A percentile compares a stretch with the other conserved stretches of the same genome.
Conservation (phyloP, 2,888 invertebrate species). For the Agapostemon virescens region DNA sequence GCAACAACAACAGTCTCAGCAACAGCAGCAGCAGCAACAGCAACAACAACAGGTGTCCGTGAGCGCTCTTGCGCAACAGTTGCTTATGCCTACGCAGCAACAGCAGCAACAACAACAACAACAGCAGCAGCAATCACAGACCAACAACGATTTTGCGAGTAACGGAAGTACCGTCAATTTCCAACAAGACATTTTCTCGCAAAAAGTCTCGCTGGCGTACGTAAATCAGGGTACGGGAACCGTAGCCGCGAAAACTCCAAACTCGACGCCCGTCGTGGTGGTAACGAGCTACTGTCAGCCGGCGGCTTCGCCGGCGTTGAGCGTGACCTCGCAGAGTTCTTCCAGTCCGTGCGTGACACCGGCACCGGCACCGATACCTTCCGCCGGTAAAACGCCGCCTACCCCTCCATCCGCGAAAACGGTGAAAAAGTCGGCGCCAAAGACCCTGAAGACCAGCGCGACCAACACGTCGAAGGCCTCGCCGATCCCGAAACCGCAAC, state of each 20-base stretch:
- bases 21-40: constrained; percentile 34
- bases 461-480: constrained; percentile 85
- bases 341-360: constrained; percentile 83
- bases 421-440: constrained; percentile 81
- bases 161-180: constrained; percentile 70
- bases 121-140: constrained; percentile 25
- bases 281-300: constrained; percentile 83
- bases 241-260: constrained; percentile 76
- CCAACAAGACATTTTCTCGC: constrained; percentile 77
- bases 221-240: constrained; percentile 80
- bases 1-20: constrained; percentile 60
- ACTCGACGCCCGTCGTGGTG: constrained; percentile 82
- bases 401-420: constrained; percentile 75
- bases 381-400: constrained; percentile 81
- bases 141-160: constrained; percentile 70
- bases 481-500: constrained; percentile 85
- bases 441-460: constrained; percentile 83
- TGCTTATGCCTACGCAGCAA: constrained; percentile 72
- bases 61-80: constrained; percentile 73
- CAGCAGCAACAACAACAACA: neutral
- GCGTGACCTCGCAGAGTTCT: constrained; percentile 83
- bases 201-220: constrained; percentile 82
- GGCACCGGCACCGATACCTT: constrained; percentile 80
- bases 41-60: constrained; percentile 63
- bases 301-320: constrained; percentile 82